phyloP scores from a whole-genome alignment of 35 echinoderm and acorn worm genomes.

The Diadema setosum region DNA sequence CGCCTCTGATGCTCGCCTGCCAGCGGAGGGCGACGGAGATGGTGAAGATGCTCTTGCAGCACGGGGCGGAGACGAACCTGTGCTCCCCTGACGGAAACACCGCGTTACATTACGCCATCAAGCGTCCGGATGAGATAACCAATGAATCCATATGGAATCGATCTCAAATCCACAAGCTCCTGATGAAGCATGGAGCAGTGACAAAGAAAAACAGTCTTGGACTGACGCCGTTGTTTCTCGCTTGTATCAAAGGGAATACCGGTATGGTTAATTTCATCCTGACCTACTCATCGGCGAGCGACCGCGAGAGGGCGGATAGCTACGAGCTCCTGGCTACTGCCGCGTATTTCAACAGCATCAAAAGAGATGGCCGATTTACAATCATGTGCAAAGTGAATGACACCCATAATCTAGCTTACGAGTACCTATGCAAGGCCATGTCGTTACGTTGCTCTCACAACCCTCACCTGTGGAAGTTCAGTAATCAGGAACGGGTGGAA shows the following conservation, averaged over 20 bases:
- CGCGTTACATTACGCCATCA: neutral
- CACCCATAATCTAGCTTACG: neutral
- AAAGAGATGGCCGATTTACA: neutral
- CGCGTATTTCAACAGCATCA: neutral
- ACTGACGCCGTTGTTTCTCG: neutral
- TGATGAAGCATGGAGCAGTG: neutral
- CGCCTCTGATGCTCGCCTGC: neutral
- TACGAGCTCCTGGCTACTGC: neutral
- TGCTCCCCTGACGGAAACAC: neutral
- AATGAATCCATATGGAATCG: neutral
- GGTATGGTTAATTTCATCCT: neutral
- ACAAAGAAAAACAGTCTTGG: neutral
- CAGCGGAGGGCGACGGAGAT: neutral
- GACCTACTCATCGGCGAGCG: neutral
- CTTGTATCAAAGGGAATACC: neutral
- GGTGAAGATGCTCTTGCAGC: neutral
- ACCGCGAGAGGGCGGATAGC: neutral
- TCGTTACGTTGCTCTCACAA: neutral
- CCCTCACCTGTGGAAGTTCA: neutral
- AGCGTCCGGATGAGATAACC: neutral
- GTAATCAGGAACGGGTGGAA: neutral
- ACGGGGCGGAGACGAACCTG: neutral
- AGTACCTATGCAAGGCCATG: neutral
- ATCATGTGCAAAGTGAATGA: neutral
- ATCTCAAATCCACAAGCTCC: neutral